phyloP scores from a whole-genome alignment of 2,113 vertebrate genomes.

The Salvelinus namaycush region DNA sequence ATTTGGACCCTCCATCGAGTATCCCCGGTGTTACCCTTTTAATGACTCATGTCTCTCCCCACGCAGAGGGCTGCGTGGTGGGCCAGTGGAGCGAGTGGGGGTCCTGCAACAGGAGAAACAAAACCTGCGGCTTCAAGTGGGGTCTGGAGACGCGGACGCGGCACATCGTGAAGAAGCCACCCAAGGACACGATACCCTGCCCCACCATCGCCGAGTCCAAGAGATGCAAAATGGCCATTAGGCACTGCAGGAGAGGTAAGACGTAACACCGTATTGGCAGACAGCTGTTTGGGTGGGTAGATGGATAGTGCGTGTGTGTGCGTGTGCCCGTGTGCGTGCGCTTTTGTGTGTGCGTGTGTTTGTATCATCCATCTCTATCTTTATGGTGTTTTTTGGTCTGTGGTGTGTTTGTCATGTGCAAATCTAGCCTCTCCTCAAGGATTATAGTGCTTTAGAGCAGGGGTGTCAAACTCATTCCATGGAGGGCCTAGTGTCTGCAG shows the following conservation, averaged over 20 bases:
- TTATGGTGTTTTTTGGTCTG: not conserved
- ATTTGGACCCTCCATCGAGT: constrained; percentile 23
- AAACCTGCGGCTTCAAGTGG: constrained; percentile 99
- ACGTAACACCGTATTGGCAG: not conserved
- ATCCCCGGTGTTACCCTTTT: not conserved
- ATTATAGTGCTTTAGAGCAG: constrained; percentile 2
- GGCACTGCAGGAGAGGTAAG: constrained; percentile 96
- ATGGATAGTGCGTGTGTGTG: constrained; percentile 9
- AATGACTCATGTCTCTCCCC: not conserved
- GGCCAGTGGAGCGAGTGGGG: constrained; percentile 98
- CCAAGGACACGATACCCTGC: constrained; percentile 94
- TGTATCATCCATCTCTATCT: constrained; percentile 15
- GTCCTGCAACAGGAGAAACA: constrained; percentile 94
- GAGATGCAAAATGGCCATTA: constrained; percentile 93
- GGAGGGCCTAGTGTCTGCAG: too few species aligned
- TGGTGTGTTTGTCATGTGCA: constrained; percentile 22
- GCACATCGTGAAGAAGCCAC: constrained; percentile 97
- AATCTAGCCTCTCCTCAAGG: not conserved
- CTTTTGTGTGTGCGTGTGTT: too few species aligned
- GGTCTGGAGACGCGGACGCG: constrained; percentile 96
- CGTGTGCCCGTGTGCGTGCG: not conserved
- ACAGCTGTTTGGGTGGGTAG: not conserved
- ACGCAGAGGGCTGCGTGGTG: constrained; percentile 94
- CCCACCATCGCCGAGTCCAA: constrained; percentile 97
- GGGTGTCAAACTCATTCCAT: too few species aligned